phyloP scores from a whole-genome alignment of 2,888 invertebrate genomes.

The Synanthedon formicaeformis region DNA sequence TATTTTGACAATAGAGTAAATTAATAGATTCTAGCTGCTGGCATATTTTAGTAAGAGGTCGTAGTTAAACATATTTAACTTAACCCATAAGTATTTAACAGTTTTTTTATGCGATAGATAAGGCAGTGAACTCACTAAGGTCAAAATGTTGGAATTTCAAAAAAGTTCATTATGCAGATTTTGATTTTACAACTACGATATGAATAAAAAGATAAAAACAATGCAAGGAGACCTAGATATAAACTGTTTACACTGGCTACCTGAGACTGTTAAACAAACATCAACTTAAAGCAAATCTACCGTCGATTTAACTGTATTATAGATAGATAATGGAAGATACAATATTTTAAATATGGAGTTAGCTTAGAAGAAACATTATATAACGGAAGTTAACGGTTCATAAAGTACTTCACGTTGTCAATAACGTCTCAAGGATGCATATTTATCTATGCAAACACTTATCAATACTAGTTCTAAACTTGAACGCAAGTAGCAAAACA shows the following conservation, averaged over 20 bases:
- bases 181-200: not conserved
- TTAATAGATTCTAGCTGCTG: too few species aligned
- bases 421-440: slow-evolving; percentile 1
- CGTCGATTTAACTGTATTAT: slow-evolving; percentile 5
- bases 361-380: not conserved
- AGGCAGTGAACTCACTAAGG: too few species aligned
- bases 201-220: slow-evolving; percentile 1
- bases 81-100: too few species aligned
- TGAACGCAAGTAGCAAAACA: not conserved
- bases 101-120: too few species aligned
- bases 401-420: slow-evolving; percentile 1
- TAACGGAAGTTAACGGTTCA: slow-evolving; percentile 1
- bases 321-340: slow-evolving; percentile 5
- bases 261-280: slow-evolving; percentile 11
- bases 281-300: slow-evolving; percentile 17
- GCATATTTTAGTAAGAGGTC: too few species aligned
- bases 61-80: too few species aligned
- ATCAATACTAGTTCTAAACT: not conserved
- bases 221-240: too few species aligned
- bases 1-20: too few species aligned
- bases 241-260: slow-evolving; percentile 1
- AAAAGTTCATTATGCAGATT: too few species aligned
- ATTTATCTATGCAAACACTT: not conserved
- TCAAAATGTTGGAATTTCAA: not conserved
- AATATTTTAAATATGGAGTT: slow-evolving; percentile 2